Evolutionary conservation across 2,113 vertebrate genomes (phyloP), one percentile per base, ranked within the genome.

Genomic region (Pelecanoides urinatrix): DNA sequence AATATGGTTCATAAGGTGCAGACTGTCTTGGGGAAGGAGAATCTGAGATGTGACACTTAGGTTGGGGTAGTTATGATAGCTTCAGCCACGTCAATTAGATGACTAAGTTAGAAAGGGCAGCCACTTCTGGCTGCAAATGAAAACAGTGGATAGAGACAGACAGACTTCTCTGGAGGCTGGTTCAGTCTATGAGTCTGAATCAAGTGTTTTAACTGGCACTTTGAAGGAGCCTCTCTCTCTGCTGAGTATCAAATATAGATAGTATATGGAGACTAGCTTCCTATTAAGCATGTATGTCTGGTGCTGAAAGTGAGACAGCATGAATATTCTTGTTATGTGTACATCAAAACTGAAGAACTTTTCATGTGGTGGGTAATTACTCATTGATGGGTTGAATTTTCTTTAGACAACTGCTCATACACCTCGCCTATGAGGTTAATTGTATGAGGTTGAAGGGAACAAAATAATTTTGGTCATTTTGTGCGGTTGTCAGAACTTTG

Each of bases 341-440:
- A 15, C 45, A 44, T 85, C 34, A 80, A 23, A 55, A 26, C 27
- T 8, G 11, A 40, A 45, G 50, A 91, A 42, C 29, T 50, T 42
- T 66, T 45, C 18, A 71, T 1, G 0, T 36, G 25, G 32, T 61
- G 17, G 13, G 2, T 65, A 30, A 18, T 72, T 0, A 1, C 29
- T 81, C 53, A 4, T 19, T 72, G 36, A n/a, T 50, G 21, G 15
- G 29, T 1, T 81, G 65, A 40, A 25, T 65, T 63, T 85, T 80
- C 26, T 58, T 70, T 22, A 49, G 56, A 42, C 26, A 38, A 2
- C 61, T 49, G 10, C 73, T 63, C 4, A 5, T 65, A 56, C 36
- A 18, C 10, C 18, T 75, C 2, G 13, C 20, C 27, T 55, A 2
- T 61, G n/a, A 71, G 27, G 5, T 83, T 79, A 59, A 27, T 30